Conservation (phyloP, 2,797 vertebrate genomes). For the Parotocinclus haroldoi region DNA sequence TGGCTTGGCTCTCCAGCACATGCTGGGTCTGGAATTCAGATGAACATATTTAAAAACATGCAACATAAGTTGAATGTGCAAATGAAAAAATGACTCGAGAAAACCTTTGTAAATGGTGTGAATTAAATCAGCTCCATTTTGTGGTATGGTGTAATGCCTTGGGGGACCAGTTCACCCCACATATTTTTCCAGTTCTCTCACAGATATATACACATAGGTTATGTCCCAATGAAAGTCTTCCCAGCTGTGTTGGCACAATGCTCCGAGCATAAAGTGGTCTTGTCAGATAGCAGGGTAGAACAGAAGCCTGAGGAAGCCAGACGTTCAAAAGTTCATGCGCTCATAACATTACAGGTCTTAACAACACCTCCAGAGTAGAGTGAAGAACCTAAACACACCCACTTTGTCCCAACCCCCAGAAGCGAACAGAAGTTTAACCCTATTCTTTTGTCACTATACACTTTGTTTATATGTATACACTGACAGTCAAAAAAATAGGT, state of each 20-base stretch:
- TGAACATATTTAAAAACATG: constrained; percentile 28
- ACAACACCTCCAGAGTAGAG: constrained; percentile 11
- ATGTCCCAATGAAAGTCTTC: constrained; percentile 18
- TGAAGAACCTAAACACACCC: constrained; percentile 6
- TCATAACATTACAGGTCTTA: constrained; percentile 27
- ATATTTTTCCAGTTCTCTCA: constrained; percentile 25
- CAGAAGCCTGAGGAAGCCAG: constrained; percentile 33
- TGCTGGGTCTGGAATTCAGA: constrained; percentile 28
- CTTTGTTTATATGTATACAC: too few relatives aligned
- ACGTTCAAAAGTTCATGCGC: constrained; percentile 52
- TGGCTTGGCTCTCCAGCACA: constrained; percentile 28
- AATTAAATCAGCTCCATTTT: constrained; percentile 37
- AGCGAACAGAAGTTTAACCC: constrained; percentile 18
- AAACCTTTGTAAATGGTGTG: constrained; percentile 29
- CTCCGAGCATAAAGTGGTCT: constrained; percentile 34
- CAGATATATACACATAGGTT: background rate
- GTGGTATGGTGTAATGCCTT: constrained; percentile 18
- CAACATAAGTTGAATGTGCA: constrained; percentile 20
- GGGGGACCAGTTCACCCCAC: constrained; percentile 18
- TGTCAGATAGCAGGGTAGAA: constrained; percentile 60
- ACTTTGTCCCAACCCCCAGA: background rate
- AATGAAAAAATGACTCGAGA: constrained; percentile 31
- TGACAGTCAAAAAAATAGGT: too few relatives aligned
- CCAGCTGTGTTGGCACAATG: constrained; percentile 42
- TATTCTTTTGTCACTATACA: too few relatives aligned